Conservation (phyloP, 2,113 vertebrate genomes). For the Paratilapia polleni region DNA sequence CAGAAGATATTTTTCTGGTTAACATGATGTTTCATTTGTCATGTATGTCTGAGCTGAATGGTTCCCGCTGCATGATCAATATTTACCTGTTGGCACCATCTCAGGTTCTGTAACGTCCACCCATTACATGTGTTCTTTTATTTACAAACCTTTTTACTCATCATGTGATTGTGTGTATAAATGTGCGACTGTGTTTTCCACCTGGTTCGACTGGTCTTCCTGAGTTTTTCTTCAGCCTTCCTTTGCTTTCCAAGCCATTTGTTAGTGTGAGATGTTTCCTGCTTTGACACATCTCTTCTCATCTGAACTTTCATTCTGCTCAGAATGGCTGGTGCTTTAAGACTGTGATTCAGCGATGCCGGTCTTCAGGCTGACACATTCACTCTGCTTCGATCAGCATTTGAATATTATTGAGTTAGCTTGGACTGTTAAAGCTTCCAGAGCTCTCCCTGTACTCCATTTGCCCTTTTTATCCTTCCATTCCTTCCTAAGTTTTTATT, state of each 20-base stretch:
- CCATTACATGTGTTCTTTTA: constrained; percentile 38
- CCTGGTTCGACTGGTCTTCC: constrained; percentile 47
- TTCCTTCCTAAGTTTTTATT: constrained; percentile 42
- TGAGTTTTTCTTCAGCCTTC: constrained; percentile 61
- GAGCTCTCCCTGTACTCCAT: constrained; percentile 50
- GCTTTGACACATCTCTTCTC: constrained; percentile 59
- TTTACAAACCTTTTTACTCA: constrained; percentile 1
- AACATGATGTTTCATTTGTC: not conserved
- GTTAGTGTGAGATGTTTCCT: constrained; percentile 67
- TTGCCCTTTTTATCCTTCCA: constrained; percentile 22
- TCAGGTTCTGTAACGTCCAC: constrained; percentile 63
- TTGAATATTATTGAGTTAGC: constrained; percentile 31
- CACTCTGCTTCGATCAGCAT: constrained; percentile 30
- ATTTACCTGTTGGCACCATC: constrained; percentile 29
- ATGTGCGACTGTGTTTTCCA: constrained; percentile 26
- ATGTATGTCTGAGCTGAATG: constrained; percentile 41
- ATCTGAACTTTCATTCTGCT: constrained; percentile 63
- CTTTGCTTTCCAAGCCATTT: constrained; percentile 86
- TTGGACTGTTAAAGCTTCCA: constrained; percentile 29
- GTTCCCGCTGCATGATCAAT: constrained; percentile 45
- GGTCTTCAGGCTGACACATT: constrained; percentile 53
- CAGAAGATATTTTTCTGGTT: not conserved
- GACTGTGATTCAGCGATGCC: constrained; percentile 41
- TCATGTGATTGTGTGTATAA: constrained; percentile 12
- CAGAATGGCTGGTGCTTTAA: constrained; percentile 59